Percentiles rank a stretch among this genome's conserved stretches.
These are phyloP conservation scores for Chaetorhynchus papuensis DNA, from an alignment of 2,113 vertebrate species.

Conservation along the genomic window DNA sequence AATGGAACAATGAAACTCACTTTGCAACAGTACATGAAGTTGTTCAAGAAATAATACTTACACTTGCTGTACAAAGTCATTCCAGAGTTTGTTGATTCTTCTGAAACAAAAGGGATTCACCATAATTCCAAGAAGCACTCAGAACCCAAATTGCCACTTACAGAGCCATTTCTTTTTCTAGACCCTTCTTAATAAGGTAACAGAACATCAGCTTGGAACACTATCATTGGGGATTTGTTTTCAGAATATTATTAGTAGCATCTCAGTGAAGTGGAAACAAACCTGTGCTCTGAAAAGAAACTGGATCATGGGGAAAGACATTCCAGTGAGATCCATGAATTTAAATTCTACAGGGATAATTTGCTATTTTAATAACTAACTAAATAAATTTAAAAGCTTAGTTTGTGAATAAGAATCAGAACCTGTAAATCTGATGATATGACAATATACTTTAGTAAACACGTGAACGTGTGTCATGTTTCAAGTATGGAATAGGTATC, in stretches of 20 bases:
- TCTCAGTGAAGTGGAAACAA: slow-evolving; percentile 56
- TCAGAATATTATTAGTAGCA: slow-evolving; percentile 63
- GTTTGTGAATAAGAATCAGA: background rate
- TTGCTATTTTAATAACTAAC: background rate
- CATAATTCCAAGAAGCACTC: background rate
- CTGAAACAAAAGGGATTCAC: slow-evolving; percentile 4
- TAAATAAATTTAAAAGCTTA: background rate
- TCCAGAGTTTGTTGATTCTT: background rate
- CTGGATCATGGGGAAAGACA: background rate
- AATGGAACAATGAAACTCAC: background rate
- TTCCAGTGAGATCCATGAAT: background rate
- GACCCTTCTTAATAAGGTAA: slow-evolving; percentile 46
- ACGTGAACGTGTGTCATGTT: background rate
- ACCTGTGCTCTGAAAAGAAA: slow-evolving; percentile 31
- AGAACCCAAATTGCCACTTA: background rate
- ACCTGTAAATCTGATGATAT: background rate
- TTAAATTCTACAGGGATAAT: background rate
- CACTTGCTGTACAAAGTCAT: background rate
- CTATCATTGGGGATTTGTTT: slow-evolving; percentile 55
- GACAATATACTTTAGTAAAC: background rate
- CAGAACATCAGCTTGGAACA: slow-evolving; percentile 47
- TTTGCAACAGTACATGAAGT: background rate
- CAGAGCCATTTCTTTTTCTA: background rate
- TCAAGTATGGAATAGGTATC: background rate
- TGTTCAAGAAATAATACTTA: background rate